Conservation (phyloP, 2,888 invertebrate species). For the Mesorhabditis spiculigera region DNA sequence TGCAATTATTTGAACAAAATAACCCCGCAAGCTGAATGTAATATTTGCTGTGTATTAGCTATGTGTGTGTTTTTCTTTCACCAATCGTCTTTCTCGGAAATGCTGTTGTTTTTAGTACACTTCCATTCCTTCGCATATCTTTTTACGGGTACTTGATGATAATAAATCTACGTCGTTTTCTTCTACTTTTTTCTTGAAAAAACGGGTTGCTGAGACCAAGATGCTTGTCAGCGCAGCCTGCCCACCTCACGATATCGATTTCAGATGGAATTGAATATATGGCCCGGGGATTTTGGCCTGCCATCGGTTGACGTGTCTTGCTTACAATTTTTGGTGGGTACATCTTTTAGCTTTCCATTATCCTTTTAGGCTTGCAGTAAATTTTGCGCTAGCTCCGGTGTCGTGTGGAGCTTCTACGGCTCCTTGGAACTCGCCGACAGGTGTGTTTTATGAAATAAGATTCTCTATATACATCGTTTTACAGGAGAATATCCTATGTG, state of each 20-base stretch:
- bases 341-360: neutral
- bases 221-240: too few species aligned
- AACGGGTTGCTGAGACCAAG: too few species aligned
- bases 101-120: too few species aligned
- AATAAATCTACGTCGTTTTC: too few species aligned
- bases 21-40: neutral
- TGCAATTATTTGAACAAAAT: conserved; percentile 57
- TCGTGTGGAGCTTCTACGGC: conserved; percentile 70
- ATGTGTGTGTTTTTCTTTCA: too few species aligned
- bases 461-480: neutral
- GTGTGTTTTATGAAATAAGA: conserved; percentile 58
- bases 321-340: conserved; percentile 73
- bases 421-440: conserved; percentile 74
- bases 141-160: too few species aligned
- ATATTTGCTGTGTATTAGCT: too few species aligned
- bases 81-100: too few species aligned
- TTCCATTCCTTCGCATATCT: too few species aligned
- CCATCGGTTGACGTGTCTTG: conserved; percentile 81
- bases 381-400: conserved; percentile 75
- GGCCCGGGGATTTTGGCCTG: conserved; percentile 82
- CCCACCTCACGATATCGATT: too few species aligned
- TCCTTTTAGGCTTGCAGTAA: conserved; percentile 68
- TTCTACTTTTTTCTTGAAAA: too few species aligned
- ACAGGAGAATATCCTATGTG: conserved; percentile 37
- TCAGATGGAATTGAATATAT: conserved; percentile 70